A percentile compares a stretch with the other conserved stretches of the same genome.
phyloP scores from a whole-genome alignment of 2,888 invertebrate genomes.

The Epinotia ramella region DNA sequence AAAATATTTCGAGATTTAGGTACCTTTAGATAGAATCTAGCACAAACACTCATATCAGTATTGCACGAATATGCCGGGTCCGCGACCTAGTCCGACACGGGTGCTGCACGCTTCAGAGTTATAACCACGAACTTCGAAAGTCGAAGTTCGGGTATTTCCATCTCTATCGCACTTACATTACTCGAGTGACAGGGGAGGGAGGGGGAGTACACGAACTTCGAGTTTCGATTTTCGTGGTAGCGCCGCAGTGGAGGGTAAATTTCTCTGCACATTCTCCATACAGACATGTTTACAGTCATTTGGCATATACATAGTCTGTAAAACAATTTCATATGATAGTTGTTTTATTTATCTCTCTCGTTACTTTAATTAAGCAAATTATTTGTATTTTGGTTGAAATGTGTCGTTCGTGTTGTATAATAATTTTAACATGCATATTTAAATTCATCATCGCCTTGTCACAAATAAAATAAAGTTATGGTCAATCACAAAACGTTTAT shows the following conservation, averaged over 20 bases:
- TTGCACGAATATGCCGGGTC: neutral
- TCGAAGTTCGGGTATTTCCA: too few species aligned
- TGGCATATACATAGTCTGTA: neutral
- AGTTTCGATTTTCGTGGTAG: too few species aligned
- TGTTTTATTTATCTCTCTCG: neutral
- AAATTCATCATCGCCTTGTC: too few species aligned
- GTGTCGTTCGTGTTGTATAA: too few species aligned
- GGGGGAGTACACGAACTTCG: too few species aligned
- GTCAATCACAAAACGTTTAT: too few species aligned
- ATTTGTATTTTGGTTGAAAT: too few species aligned
- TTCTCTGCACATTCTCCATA: neutral
- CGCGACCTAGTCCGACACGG: neutral
- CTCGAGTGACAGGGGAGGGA: too few species aligned
- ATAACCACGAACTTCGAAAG: too few species aligned
- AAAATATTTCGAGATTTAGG: neutral
- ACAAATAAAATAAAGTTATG: too few species aligned
- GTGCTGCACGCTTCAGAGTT: neutral
- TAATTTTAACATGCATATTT: too few species aligned
- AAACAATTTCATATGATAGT: neutral
- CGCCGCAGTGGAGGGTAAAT: neutral
- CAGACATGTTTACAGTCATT: neutral
- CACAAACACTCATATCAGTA: neutral
- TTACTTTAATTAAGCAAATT: neutral
- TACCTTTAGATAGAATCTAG: neutral
- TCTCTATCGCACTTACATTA: too few species aligned